Conservation (phyloP, 1,140 invertebrate genomes). For the Diploscapter pachys region DNA sequence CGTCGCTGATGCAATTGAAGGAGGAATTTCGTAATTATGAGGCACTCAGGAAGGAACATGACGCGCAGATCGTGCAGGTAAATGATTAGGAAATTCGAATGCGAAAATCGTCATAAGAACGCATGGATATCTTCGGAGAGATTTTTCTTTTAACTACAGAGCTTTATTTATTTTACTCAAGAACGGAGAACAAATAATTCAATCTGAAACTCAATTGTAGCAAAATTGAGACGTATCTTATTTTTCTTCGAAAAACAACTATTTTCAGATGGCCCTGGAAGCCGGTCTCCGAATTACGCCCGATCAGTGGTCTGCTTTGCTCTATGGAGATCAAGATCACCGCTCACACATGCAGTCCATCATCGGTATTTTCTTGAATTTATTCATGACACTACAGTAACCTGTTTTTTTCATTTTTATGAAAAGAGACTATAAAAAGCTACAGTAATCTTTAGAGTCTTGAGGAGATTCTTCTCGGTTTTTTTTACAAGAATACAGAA, state of each 20-base stretch:
- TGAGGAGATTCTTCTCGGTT: neutral
- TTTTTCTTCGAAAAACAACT: too few relatives aligned
- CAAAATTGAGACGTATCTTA: too few relatives aligned
- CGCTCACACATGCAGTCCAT: conserved; percentile 99
- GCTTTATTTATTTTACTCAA: too few relatives aligned
- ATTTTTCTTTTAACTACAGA: too few relatives aligned
- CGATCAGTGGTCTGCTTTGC: conserved; percentile 92
- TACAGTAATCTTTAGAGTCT: neutral
- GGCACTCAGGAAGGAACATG: conserved; percentile 84
- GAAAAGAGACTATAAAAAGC: neutral
- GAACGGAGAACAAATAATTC: too few relatives aligned
- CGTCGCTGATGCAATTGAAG: conserved; percentile 95
- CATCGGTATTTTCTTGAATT: conserved; percentile 67
- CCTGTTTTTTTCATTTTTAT: neutral
- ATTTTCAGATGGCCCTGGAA: conserved; percentile 90
- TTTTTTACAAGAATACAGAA: neutral
- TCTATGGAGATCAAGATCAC: conserved; percentile 89
- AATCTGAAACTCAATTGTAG: too few relatives aligned
- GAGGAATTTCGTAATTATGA: conserved; percentile 95
- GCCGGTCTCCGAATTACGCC: conserved; percentile 91
- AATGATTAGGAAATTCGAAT: conserved; percentile 61
- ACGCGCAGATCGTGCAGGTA: conserved; percentile 95
- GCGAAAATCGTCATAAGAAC: too few relatives aligned
- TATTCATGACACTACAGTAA: conserved; percentile 44
- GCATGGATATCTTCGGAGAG: too few relatives aligned